A percentile compares a stretch with the other conserved stretches of the same genome.
These are phyloP conservation scores for Todiramphus saurophagus DNA, from an alignment of 2,113 vertebrate species.

Conservation along the genomic window DNA sequence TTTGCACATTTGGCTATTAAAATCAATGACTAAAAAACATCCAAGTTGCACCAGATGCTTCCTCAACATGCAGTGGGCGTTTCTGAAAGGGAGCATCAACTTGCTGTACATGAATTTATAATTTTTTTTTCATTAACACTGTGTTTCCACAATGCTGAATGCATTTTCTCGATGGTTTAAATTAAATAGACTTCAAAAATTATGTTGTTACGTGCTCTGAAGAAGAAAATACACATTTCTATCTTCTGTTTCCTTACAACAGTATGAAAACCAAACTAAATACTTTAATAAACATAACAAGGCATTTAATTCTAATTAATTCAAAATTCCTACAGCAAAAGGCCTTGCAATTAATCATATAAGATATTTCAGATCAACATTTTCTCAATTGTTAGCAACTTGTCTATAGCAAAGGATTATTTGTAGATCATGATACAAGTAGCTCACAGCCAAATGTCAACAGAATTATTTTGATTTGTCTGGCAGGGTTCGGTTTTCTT, in stretches of 20 bases:
- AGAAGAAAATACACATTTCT: not conserved
- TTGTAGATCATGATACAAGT: not conserved
- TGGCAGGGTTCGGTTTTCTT: not conserved
- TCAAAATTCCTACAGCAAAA: not conserved
- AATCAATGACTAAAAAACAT: not conserved
- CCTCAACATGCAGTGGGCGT: not conserved
- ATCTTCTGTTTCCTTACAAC: not conserved
- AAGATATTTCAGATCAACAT: not conserved
- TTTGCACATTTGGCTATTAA: constrained; percentile 13
- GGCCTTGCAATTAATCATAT: not conserved
- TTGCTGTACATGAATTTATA: not conserved
- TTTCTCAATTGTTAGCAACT: not conserved
- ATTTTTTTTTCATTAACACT: not conserved
- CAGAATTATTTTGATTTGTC: not conserved
- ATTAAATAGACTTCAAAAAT: not conserved
- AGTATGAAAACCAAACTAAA: not conserved
- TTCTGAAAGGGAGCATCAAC: not conserved
- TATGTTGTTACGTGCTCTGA: not conserved
- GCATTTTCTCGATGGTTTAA: not conserved
- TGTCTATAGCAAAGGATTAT: not conserved
- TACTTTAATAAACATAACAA: not conserved
- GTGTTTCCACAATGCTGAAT: not conserved
- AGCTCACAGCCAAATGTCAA: not conserved
- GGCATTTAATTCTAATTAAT: not conserved
- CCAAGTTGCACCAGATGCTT: not conserved